Evolutionary conservation across 1,140 invertebrate species (phyloP).

Genomic region (Zaprionus taronus): DNA sequence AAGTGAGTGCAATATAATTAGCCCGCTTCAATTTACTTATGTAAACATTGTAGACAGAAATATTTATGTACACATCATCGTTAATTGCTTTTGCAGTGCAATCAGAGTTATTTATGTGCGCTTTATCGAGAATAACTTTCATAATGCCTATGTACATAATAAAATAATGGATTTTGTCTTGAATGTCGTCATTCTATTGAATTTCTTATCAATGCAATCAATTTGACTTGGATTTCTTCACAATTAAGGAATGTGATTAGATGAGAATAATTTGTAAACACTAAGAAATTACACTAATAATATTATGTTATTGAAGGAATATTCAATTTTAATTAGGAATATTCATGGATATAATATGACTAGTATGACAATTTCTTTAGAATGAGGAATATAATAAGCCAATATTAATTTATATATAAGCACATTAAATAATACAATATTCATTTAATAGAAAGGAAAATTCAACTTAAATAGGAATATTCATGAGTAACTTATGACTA

Average conservation of each 20-base stretch:
- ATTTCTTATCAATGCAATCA: not conserved
- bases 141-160: not conserved
- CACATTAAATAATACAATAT: too few species aligned
- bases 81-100: not conserved
- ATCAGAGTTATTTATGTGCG: not conserved
- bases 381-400: too few species aligned
- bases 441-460: too few species aligned
- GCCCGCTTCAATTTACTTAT: not conserved
- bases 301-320: too few species aligned
- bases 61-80: not conserved
- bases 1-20: not conserved
- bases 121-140: not conserved
- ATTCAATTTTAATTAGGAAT: not conserved
- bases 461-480: too few species aligned
- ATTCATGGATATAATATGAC: not conserved
- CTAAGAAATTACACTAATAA: not conserved
- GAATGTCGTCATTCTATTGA: not conserved
- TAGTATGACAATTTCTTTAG: too few species aligned
- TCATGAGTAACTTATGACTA: too few species aligned
- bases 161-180: not conserved
- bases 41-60: not conserved
- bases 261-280: not conserved
- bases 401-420: too few species aligned
- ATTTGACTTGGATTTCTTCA: not conserved
- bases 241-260: not conserved